These are phyloP conservation scores for Osmoderma eremita DNA, from an alignment of 2,888 invertebrate species.

Conservation along the genomic window DNA sequence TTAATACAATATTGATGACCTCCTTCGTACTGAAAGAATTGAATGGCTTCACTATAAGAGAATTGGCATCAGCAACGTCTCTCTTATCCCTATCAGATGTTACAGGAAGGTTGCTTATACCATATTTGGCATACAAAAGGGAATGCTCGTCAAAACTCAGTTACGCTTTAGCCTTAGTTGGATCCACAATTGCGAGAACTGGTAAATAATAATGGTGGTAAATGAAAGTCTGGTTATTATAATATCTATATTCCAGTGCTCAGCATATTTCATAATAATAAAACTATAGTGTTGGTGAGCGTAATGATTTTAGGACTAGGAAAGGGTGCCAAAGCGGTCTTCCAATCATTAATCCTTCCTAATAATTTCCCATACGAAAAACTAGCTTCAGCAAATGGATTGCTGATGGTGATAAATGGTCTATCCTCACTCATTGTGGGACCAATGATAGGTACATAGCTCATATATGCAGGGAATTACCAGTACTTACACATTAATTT, in stretches of 20 bases:
- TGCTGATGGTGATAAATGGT: constrained; percentile 60
- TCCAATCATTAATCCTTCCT: constrained; percentile 61
- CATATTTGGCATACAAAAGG: constrained; percentile 57
- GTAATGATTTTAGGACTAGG: constrained; percentile 58
- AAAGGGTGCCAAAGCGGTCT: constrained; percentile 62
- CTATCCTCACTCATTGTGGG: constrained; percentile 58
- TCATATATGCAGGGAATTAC: too few relatives aligned
- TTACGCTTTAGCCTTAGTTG: constrained; percentile 59
- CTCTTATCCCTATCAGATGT: constrained; percentile 62
- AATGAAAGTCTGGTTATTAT: constrained; percentile 3
- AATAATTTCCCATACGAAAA: constrained; percentile 59
- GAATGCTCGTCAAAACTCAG: constrained; percentile 59
- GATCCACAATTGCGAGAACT: constrained; percentile 60
- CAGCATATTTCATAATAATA: constrained; percentile 51
- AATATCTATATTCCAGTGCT: constrained; percentile 52
- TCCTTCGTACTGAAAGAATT: constrained; percentile 63
- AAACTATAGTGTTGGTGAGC: constrained; percentile 51
- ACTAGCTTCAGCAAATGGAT: constrained; percentile 60
- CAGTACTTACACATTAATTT: background rate
- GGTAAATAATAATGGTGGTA: constrained; percentile 52
- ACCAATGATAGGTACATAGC: constrained; percentile 59
- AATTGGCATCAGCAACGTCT: constrained; percentile 60
- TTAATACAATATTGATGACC: constrained; percentile 64
- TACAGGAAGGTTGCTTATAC: constrained; percentile 60
- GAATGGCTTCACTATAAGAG: constrained; percentile 55